Base-by-base conservation (phyloP, 2,113 vertebrate species). In the Perca fluviatilis region DNA sequence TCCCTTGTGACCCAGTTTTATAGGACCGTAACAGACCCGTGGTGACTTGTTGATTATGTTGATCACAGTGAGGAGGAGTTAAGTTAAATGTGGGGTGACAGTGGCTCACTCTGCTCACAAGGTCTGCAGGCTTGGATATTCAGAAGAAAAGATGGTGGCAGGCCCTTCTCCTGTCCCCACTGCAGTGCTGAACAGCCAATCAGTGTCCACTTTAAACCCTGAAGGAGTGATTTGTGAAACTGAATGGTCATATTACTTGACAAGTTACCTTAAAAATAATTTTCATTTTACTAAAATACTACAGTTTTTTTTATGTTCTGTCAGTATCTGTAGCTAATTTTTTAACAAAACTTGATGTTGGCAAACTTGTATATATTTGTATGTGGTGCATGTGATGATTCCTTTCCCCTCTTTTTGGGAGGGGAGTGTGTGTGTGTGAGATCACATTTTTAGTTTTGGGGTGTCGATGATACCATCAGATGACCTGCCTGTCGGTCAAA, bases 311-410 rank as follows among this genome's bases (percentile, higher is more conserved):
- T 94, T 91, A 77, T 87, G 85, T 92, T 92, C 66, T 21, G 63
- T 93, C 89, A 89, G 84, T 92, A 91, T 80, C 86, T 92, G 94
- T 94, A 94, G 89, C 88, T 87, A 14, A 91, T 88, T 73, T 60
- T 77, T 68, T 25, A 74, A 86, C 82, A 75, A 88, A 89, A 91
- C 82, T 83, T 82, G 83, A 91, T 82, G 80, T 94, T 92, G 91
- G 89, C 82, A 86, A 79, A 90, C 60, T n/a, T 95, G 92, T 94
- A 93, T 58, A 93, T 95, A 94, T 92, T 89, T 94, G 72, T 90
- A 92, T 84, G 89, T 89, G 73, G 77, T 89, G 92, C 90, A 94
- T 91, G 92, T 76, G 63, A 64, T 85, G 61, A 62, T 72, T 80
- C 79, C 74, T 79, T 50, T 75, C 50, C 78, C 82, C 78, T 81